Evolutionary conservation across 2,797 vertebrate species (phyloP), one percentile per base, ranked within the genome.

Genomic region (Pangasius macronema): DNA sequence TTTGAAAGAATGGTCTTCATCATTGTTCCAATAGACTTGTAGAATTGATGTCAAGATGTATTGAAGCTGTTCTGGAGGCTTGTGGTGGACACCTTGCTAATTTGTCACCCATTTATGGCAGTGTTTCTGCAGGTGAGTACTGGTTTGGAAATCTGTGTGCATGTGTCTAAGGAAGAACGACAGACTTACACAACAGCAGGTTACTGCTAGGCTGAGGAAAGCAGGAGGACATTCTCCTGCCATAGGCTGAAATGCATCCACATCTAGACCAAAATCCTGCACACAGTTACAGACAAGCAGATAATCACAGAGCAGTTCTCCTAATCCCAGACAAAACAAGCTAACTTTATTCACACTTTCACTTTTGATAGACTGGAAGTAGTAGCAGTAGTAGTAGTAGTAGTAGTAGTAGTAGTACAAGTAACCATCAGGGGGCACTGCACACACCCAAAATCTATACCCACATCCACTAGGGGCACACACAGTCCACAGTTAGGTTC

Each of bases 191-290:
- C 94, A 96, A 92, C 98, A 99, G 95, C 98, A 99, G 90, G 95
- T 92, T 57, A 99, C 94, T 27, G 98, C 96, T 85, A 99, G 93
- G 68, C 96, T 94, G 91, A 99, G 95, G 94, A 99, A 98, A 59
- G 95, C 91, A 0, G 92, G 83, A 0, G 98, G 98, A 90, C 98
- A 99, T 93, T 97, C 96, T 61, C 86, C 96, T 11, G 97, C 97
- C 95, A 99, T 96, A 84, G 95, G 96, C 91, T 93, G 94, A 91
- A 99, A 99, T 9, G 96, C 91, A 68, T 94, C 93, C 87, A 97
- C 89, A 0, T 99, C 97, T 91, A 99, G 93, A 87, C 98, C 98
- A 90, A 99, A 99, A 92, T 99, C 96, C 98, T 99, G 92, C 0
- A 68, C 33, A 68, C 30, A 83, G 36, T 88, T 11, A 67, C 22